phyloP scores from a whole-genome alignment of 1,140 invertebrate species.

The Gonioctena quinquepunctata region DNA sequence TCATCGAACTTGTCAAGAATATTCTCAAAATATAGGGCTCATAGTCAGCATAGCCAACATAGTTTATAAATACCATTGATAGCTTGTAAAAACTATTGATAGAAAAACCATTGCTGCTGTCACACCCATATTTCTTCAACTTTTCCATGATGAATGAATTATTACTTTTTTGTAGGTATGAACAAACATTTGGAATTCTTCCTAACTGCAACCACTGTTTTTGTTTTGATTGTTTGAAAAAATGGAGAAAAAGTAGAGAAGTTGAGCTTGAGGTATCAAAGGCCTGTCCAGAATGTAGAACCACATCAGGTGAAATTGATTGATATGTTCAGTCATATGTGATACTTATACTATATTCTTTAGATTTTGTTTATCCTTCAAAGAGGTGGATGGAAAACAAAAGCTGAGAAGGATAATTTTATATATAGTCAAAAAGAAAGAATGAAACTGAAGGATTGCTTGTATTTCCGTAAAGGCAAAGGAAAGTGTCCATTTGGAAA shows the following conservation, averaged over 20 bases:
- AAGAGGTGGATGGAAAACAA: conserved; percentile 82
- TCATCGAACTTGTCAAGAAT: too few relatives aligned
- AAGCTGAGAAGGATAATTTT: conserved; percentile 82
- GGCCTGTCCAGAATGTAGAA: conserved; percentile 82
- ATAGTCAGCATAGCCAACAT: too few relatives aligned
- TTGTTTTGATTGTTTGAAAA: conserved; percentile 82
- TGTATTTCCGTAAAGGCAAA: conserved; percentile 79
- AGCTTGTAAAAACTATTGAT: not conserved
- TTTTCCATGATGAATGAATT: not conserved
- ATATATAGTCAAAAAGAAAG: conserved; percentile 76
- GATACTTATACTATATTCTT: too few relatives aligned
- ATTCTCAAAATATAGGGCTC: too few relatives aligned
- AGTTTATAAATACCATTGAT: not conserved
- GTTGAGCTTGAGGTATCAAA: conserved; percentile 67
- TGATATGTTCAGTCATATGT: too few relatives aligned
- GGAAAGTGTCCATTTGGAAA: conserved; percentile 88
- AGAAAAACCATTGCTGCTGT: not conserved
- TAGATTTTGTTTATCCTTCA: conserved; percentile 88
- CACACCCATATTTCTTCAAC: not conserved
- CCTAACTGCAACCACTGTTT: conserved; percentile 89
- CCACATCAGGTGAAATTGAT: conserved; percentile 61
- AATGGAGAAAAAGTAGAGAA: conserved; percentile 81
- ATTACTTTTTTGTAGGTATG: conserved; percentile 46
- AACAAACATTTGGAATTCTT: conserved; percentile 83
- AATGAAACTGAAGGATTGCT: conserved; percentile 80